Conservation (phyloP, 1,140 invertebrate genomes). For the Drosophila nigromelanica region DNA sequence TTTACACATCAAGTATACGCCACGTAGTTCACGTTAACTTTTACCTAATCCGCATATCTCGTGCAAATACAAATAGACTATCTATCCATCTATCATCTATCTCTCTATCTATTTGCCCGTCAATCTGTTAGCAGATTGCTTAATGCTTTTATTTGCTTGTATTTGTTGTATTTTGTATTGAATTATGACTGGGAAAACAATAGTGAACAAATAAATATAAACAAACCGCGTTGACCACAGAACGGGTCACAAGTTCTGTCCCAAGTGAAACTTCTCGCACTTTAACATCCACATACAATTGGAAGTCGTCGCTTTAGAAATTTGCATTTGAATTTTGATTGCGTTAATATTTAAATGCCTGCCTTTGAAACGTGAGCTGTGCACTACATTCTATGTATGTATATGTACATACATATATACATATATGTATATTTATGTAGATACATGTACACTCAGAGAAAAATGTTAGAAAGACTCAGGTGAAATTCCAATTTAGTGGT, state of each 20-base stretch:
- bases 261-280: background rate
- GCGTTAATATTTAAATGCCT: slow-evolving; percentile 65
- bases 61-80: background rate
- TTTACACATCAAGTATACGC: slow-evolving; percentile 25
- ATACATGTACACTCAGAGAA: too few species aligned
- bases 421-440: background rate
- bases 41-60: background rate
- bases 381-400: slow-evolving; percentile 25
- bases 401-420: background rate
- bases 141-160: background rate
- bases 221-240: background rate
- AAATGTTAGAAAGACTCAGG: too few species aligned
- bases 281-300: slow-evolving; percentile 2
- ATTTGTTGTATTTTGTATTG: background rate
- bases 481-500: too few species aligned
- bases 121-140: background rate
- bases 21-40: background rate
- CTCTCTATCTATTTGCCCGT: background rate
- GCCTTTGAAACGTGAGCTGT: slow-evolving; percentile 59
- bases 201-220: too few species aligned
- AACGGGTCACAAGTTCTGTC: slow-evolving; percentile 16
- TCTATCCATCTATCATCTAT: background rate
- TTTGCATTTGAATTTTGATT: slow-evolving; percentile 62
- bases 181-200: background rate
- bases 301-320: slow-evolving; percentile 19